phyloP scores from a whole-genome alignment of 2,113 vertebrate genomes.

The Gambusia affinis region DNA sequence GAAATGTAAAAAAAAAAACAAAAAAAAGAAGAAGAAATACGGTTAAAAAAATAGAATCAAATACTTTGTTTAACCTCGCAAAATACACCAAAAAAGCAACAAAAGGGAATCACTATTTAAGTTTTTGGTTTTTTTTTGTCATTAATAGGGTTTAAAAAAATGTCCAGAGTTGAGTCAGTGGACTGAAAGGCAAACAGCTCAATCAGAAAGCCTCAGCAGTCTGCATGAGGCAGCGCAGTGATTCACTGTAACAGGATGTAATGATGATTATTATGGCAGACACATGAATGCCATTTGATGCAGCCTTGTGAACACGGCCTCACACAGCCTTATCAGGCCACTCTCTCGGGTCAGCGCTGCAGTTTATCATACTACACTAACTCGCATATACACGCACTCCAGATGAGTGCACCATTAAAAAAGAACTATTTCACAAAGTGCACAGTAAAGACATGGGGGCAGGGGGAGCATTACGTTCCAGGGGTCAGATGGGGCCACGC shows the following conservation, averaged over 20 bases:
- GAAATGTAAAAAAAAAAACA: constrained; percentile 3
- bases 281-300: constrained; percentile 50
- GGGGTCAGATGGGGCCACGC: not conserved
- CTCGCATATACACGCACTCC: constrained; percentile 2
- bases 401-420: constrained; percentile 29
- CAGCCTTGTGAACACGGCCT: constrained; percentile 12
- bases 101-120: not conserved
- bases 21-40: not conserved
- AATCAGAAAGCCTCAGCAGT: constrained; percentile 21
- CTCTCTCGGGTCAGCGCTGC: constrained; percentile 1
- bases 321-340: constrained; percentile 20
- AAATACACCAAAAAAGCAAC: not conserved
- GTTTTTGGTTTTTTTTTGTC: not conserved
- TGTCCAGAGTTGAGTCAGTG: not conserved
- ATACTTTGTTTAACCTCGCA: not conserved
- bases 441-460: constrained; percentile 8
- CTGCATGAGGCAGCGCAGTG: not conserved
- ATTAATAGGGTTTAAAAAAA: constrained; percentile 6
- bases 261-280: constrained; percentile 47
- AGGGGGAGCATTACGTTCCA: not conserved
- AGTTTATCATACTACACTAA: constrained; percentile 14
- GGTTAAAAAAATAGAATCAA: not conserved
- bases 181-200: constrained; percentile 30
- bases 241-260: constrained; percentile 31
- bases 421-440: constrained; percentile 16